Conservation (phyloP, 2,888 invertebrate species). For the Agonopterix subpropinquella region DNA sequence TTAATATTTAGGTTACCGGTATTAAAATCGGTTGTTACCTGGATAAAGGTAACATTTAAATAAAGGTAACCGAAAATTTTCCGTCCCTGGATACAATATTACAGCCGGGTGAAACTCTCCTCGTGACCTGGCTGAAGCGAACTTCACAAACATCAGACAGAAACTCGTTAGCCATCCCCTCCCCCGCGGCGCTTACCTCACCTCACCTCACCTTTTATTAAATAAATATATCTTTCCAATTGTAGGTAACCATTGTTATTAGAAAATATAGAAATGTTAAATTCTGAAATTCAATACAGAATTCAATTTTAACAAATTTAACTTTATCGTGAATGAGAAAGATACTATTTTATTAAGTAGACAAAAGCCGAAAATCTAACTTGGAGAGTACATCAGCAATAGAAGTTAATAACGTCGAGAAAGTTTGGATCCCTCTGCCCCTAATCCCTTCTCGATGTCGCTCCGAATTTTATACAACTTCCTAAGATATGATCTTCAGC, state of each 20-base stretch:
- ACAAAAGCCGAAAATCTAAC: not conserved
- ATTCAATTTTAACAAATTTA: not conserved
- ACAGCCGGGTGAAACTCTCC: conserved; percentile 11
- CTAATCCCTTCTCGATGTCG: conserved; percentile 38
- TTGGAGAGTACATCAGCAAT: conserved; percentile 26
- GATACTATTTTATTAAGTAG: not conserved
- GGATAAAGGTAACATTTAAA: too few species aligned
- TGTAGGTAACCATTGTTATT: conserved; percentile 10
- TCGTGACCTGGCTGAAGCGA: conserved; percentile 29
- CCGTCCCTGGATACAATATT: too few species aligned
- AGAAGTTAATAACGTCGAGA: conserved; percentile 38
- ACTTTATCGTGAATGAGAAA: not conserved
- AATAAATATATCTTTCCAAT: conserved; percentile 34
- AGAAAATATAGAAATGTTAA: not conserved
- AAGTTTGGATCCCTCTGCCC: conserved; percentile 39
- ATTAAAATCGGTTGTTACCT: too few species aligned
- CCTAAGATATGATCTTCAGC: conserved; percentile 29
- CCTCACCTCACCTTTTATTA: conserved; percentile 16
- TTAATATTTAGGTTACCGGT: too few species aligned
- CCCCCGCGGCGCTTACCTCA: conserved; percentile 20
- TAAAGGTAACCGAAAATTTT: too few species aligned
- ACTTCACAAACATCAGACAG: conserved; percentile 42
- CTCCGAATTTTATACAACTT: conserved; percentile 37
- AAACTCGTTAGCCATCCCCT: conserved; percentile 41
- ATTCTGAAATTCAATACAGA: not conserved